A percentile compares a stretch with the other conserved stretches of the same genome.
Conservation (phyloP, 2,888 invertebrate genomes). For the Parelbella ahira region DNA sequence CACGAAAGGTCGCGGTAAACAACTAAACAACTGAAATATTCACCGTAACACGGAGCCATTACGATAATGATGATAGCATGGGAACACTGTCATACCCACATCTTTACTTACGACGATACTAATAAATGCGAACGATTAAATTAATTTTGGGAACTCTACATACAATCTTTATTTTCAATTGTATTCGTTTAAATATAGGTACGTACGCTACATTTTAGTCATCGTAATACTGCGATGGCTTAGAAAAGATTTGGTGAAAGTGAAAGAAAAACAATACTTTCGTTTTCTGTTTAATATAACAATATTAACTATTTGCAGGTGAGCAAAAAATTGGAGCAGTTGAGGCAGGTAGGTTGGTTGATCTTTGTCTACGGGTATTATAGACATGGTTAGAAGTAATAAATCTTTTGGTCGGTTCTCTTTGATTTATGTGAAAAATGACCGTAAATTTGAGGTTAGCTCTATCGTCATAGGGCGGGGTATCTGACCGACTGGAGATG, state of each 20-base stretch:
- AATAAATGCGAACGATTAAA: constrained; percentile 21
- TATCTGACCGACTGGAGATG: constrained; percentile 42
- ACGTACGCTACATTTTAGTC: constrained; percentile 3
- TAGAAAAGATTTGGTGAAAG: constrained; percentile 10
- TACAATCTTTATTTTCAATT: neutral
- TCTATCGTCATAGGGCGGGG: constrained; percentile 52
- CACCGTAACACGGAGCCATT: constrained; percentile 65
- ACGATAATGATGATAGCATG: constrained; percentile 72
- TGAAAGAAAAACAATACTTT: constrained; percentile 45
- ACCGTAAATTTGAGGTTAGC: constrained; percentile 77
- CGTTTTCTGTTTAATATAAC: constrained; percentile 49
- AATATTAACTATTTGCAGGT: constrained; percentile 51
- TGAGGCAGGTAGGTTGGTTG: constrained; percentile 40
- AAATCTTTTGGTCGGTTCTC: constrained; percentile 70
- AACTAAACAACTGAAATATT: constrained; percentile 72
- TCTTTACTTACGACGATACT: constrained; percentile 24
- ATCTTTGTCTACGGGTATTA: constrained; percentile 42
- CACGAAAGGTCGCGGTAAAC: constrained; percentile 48
- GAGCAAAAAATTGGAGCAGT: constrained; percentile 42
- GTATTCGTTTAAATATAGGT: neutral
- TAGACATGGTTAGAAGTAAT: constrained; percentile 60
- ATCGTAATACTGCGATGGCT: constrained; percentile 12
- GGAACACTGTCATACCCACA: constrained; percentile 57
- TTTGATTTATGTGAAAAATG: constrained; percentile 81
- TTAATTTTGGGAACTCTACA: constrained; percentile 22